These are phyloP conservation scores for Ericerus pela DNA, from an alignment of 1,140 invertebrate species.

Conservation along the genomic window DNA sequence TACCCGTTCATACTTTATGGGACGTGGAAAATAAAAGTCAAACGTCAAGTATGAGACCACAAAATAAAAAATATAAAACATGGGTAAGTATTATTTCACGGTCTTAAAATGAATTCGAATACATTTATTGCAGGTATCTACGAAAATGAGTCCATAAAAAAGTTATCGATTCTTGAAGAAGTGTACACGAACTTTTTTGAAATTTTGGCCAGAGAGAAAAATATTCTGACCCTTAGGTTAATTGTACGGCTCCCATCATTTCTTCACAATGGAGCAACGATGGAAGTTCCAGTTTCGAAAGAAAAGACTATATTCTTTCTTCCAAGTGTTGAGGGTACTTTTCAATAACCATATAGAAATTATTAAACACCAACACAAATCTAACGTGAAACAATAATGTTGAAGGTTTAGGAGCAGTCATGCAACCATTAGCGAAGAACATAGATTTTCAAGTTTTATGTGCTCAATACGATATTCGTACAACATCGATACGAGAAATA, in stretches of 20 bases:
- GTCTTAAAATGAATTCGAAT: no score
- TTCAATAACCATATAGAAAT: neutral
- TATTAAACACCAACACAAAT: neutral
- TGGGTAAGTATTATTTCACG: no score
- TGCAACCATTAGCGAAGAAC: neutral
- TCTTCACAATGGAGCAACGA: neutral
- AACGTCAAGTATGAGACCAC: neutral
- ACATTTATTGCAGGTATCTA: no score
- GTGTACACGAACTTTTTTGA: neutral
- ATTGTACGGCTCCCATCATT: neutral
- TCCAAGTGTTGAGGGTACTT: neutral
- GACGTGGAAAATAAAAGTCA: neutral
- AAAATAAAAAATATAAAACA: neutral
- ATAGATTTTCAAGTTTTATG: conserved; percentile 1
- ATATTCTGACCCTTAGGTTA: neutral
- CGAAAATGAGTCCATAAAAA: neutral
- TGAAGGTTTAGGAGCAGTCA: neutral
- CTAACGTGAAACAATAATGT: neutral
- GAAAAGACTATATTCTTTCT: neutral
- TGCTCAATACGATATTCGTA: neutral
- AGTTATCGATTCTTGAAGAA: neutral
- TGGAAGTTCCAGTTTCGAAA: neutral
- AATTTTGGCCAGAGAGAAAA: neutral
- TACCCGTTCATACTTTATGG: neutral
- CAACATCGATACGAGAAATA: no score